Percentiles rank a stretch among this genome's conserved stretches.
phyloP scores from a whole-genome alignment of 2,113 vertebrate genomes.

The Tor tambroides region DNA sequence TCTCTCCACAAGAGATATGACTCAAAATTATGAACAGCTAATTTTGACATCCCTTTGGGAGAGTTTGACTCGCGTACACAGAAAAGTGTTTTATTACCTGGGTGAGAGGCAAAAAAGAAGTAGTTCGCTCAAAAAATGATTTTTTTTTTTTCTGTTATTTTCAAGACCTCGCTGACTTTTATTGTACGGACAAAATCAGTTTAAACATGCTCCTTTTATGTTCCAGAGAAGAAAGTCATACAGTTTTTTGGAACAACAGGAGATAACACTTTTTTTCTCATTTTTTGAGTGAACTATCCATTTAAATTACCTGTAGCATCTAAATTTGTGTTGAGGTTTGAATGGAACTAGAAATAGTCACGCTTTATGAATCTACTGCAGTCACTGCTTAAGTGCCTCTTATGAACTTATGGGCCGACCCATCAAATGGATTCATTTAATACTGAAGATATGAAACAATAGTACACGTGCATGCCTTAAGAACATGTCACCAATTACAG shows the following conservation, averaged over 20 bases:
- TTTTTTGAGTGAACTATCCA: background rate
- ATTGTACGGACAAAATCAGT: background rate
- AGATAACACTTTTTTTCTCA: no score
- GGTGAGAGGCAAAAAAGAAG: background rate
- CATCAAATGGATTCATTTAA: background rate
- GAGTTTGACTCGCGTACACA: constrained; percentile 26
- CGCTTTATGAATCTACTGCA: background rate
- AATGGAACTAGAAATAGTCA: constrained; percentile 1
- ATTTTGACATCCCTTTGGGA: constrained; percentile 44
- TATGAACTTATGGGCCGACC: background rate
- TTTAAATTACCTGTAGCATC: background rate
- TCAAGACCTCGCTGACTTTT: background rate
- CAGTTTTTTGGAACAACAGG: no score
- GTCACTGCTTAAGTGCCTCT: background rate
- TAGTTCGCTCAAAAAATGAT: background rate
- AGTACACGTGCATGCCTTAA: background rate
- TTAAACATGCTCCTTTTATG: no score
- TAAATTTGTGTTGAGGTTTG: background rate
- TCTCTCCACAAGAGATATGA: constrained; percentile 38
- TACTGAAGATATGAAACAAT: background rate
- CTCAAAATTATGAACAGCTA: constrained; percentile 41
- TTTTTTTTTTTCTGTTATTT: background rate
- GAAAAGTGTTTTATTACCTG: constrained; percentile 32
- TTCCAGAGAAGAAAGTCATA: no score
- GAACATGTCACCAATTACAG: background rate